phyloP scores from a whole-genome alignment of 2,888 invertebrate genomes.

The Habroteleia sp. region DNA sequence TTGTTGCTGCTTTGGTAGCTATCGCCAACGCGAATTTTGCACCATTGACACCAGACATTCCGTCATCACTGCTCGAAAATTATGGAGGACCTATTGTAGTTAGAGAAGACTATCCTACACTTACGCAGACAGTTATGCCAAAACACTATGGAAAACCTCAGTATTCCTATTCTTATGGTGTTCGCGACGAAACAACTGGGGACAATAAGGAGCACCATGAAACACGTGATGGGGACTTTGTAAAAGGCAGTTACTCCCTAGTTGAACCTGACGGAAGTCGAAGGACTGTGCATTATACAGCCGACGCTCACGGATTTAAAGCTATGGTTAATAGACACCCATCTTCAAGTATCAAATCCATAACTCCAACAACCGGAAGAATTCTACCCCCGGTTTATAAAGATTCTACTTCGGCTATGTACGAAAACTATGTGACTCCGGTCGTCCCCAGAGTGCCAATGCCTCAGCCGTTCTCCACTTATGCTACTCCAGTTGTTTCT shows the following conservation, averaged over 20 bases:
- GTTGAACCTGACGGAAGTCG: constrained; percentile 30
- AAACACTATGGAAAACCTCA: background rate
- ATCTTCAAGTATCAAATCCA: background rate
- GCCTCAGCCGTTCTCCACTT: background rate
- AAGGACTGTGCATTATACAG: constrained; percentile 1
- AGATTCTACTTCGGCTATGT: background rate
- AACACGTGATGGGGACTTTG: constrained; percentile 68
- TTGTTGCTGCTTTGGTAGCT: background rate
- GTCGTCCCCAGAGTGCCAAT: background rate
- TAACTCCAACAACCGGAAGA: background rate
- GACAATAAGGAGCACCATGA: constrained; percentile 70
- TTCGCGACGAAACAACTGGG: constrained; percentile 69
- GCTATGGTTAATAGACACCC: constrained; percentile 10
- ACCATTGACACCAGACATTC: constrained; percentile 1
- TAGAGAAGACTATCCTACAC: background rate
- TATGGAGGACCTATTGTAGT: background rate
- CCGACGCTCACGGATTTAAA: constrained; percentile 67
- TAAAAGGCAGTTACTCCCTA: constrained; percentile 69
- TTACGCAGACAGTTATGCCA: background rate
- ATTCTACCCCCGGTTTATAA: background rate
- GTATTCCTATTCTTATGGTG: constrained; percentile 41
- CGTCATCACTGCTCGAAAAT: background rate
- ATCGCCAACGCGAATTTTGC: background rate
- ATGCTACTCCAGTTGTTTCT: background rate
- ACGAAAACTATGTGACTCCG: background rate